Base-by-base conservation (phyloP, 1,140 invertebrate species). In the Listronotus oregonensis region DNA sequence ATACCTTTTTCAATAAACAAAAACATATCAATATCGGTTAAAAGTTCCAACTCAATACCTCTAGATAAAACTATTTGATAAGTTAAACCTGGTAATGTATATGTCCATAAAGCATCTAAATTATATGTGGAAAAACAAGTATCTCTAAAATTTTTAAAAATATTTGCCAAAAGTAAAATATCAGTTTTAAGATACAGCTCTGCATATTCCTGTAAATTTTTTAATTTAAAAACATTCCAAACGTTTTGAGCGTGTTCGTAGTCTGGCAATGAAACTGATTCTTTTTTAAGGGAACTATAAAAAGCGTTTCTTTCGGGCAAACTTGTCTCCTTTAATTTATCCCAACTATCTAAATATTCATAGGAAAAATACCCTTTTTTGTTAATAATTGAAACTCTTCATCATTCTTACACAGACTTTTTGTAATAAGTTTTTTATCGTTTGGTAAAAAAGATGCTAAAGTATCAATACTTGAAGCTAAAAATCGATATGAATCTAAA, bases 161-260 rank as follows among this genome's bases (percentile, higher is more conserved):
- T 62, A 66, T 80, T 78, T 10, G 70, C 59, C n/a, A 82, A 64
- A 6, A 82, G 47, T 11, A 82, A 51, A 4, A 82, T 77, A 72
- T 82, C 78, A n/a, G 70, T 71, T 69, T 76, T 78, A 8, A 79
- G 54, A 67, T 81, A 82, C n/a, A 82, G 56, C 62, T 80, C 74
- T 39, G 76, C 73, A 73, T 80, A 81, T 37, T 82, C 74, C 7
- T 73, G 65, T 17, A 82, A 44, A 47, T 57, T 77, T 69, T 74
- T 46, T 55, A 49, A 44, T 17, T 66, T 21, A 67, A 67, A 81
- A 47, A 70, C 67, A 73, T 84, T 83, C 67, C 83, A 84, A 11
- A 81, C 80, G 31, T 61, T 55, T 17, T 15, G 6, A 78, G 58
- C 40, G 80, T 68, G 62, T 71, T 55, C 8, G 78, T 81, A 44